Conservation (phyloP, 2,888 invertebrate genomes). For the Petrolisthes cinctipes region DNA sequence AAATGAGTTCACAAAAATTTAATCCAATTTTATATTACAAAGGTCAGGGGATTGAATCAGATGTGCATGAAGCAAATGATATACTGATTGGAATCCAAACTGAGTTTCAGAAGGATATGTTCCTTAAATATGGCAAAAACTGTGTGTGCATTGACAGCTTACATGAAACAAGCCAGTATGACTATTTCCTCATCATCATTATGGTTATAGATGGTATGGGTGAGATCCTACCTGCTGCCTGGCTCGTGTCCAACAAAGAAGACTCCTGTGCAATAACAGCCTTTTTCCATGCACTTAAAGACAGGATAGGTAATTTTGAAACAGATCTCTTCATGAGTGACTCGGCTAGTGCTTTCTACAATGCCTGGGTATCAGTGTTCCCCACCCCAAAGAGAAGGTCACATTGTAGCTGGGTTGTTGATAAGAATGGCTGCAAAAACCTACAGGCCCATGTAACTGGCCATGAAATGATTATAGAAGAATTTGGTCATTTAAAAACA, state of each 20-base stretch:
- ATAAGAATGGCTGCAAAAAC: slow-evolving; percentile 16
- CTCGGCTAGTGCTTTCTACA: slow-evolving; percentile 25
- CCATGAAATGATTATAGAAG: background rate
- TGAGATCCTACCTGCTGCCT: slow-evolving; percentile 23
- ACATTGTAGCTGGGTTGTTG: slow-evolving; percentile 15
- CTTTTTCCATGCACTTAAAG: slow-evolving; percentile 18
- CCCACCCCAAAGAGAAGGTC: slow-evolving; percentile 17
- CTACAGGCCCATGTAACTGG: slow-evolving; percentile 16
- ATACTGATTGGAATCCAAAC: slow-evolving; percentile 25
- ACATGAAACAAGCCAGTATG: slow-evolving; percentile 23
- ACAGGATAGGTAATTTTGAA: slow-evolving; percentile 27
- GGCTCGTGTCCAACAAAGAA: slow-evolving; percentile 22
- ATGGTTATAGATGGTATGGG: slow-evolving; percentile 31
- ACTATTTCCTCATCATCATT: slow-evolving; percentile 22
- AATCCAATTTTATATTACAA: slow-evolving; percentile 25
- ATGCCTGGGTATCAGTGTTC: slow-evolving; percentile 21
- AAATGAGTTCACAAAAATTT: slow-evolving; percentile 27
- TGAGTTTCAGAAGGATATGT: slow-evolving; percentile 26
- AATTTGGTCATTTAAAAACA: slow-evolving; percentile 8
- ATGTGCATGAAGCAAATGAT: slow-evolving; percentile 16
- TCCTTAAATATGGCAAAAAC: slow-evolving; percentile 22
- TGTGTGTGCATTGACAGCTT: slow-evolving; percentile 27
- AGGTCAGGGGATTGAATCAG: slow-evolving; percentile 15
- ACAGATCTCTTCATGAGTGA: slow-evolving; percentile 25
- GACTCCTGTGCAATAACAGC: slow-evolving; percentile 28